phyloP scores from a whole-genome alignment of 2,113 vertebrate genomes.

The human (Homo sapiens) region DNA sequence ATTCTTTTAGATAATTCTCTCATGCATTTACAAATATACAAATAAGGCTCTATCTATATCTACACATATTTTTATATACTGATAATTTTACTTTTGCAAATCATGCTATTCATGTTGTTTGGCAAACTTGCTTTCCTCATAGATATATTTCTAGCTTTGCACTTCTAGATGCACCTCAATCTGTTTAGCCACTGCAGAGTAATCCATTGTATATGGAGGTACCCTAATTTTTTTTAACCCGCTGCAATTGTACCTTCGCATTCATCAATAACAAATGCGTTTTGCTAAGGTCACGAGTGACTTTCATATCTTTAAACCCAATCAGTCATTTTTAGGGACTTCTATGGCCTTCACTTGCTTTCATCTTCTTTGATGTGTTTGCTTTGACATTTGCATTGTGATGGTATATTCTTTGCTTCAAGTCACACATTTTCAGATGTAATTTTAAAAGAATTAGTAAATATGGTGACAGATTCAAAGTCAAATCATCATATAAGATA shows the following conservation, averaged over 20 bases:
- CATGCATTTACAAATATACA: not conserved
- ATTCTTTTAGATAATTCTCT: not conserved
- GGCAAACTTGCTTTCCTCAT: not conserved
- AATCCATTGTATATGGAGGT: not conserved
- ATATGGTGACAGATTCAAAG: constrained; percentile 16
- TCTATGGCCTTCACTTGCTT: not conserved
- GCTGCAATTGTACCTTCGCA: not conserved
- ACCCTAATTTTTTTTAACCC: not conserved
- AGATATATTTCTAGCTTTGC: not conserved
- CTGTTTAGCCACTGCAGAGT: not conserved
- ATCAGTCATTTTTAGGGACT: not conserved
- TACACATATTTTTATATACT: not conserved
- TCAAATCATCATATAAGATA: constrained; percentile 42
- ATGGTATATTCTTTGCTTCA: constrained; percentile 49
- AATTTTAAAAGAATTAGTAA: constrained; percentile 52
- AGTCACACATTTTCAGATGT: constrained; percentile 13
- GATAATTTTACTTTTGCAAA: constrained; percentile 5
- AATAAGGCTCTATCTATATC: not conserved
- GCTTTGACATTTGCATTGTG: constrained; percentile 27
- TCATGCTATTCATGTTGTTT: not conserved
- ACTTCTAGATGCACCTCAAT: not conserved
- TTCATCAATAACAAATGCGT: not conserved
- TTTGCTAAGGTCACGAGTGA: not conserved
- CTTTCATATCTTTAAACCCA: not conserved
- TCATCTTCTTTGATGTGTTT: constrained; percentile 41